phyloP scores from a whole-genome alignment of 2,113 vertebrate genomes.

The Tyto alba region DNA sequence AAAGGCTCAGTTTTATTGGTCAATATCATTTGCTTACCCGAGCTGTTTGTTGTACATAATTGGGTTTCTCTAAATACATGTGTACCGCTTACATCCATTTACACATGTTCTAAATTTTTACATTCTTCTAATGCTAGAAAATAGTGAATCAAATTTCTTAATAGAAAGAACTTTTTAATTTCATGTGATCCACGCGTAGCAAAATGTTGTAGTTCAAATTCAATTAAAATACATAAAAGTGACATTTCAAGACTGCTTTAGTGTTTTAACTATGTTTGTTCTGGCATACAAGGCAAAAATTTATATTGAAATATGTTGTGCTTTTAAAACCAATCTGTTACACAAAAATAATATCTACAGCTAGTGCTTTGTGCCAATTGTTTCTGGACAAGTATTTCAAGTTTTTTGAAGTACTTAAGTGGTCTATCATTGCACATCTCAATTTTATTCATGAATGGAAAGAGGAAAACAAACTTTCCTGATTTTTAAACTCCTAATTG shows the following conservation, averaged over 20 bases:
- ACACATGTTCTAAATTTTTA: neutral
- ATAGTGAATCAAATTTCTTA: neutral
- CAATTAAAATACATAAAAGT: neutral
- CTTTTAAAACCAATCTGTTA: neutral
- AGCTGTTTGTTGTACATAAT: neutral
- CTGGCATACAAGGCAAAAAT: neutral
- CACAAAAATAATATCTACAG: neutral
- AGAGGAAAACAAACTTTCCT: neutral
- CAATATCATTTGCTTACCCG: constrained; percentile 15
- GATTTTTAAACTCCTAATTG: neutral
- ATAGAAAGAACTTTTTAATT: neutral
- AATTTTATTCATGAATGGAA: neutral
- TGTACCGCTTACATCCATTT: neutral
- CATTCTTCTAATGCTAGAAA: neutral
- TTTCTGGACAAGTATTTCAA: neutral
- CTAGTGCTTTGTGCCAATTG: neutral
- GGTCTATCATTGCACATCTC: neutral
- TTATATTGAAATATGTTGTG: neutral
- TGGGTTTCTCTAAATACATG: neutral
- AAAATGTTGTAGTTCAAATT: neutral
- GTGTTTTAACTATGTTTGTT: neutral
- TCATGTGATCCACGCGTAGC: neutral
- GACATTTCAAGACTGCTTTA: neutral
- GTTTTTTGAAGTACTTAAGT: neutral
- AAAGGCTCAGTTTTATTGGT: constrained; percentile 32